phyloP scores from a whole-genome alignment of 2,888 invertebrate species.

The Ceriagrion tenellum region DNA sequence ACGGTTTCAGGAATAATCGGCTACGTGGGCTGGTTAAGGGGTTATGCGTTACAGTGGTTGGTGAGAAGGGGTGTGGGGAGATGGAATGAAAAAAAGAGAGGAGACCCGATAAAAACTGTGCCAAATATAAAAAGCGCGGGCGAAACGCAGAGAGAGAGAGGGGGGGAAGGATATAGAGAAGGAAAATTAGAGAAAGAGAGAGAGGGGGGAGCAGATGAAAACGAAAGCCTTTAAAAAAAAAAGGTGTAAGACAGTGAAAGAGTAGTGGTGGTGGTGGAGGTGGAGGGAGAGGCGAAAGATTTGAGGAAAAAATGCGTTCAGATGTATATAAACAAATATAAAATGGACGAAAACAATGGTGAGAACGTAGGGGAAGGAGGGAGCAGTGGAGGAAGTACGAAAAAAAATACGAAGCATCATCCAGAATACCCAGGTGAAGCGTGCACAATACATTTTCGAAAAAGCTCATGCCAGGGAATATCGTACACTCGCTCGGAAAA shows the following conservation, averaged over 20 bases:
- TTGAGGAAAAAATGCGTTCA: no score
- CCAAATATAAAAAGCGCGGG: not conserved
- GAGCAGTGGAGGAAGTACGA: not conserved
- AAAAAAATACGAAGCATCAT: not conserved
- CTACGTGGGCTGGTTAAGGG: not conserved
- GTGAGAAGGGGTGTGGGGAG: not conserved
- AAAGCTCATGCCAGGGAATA: not conserved
- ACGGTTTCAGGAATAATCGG: not conserved
- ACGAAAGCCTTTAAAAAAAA: not conserved
- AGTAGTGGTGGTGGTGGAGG: not conserved
- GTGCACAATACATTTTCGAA: constrained; percentile 1
- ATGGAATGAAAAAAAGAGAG: not conserved
- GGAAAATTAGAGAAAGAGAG: no score
- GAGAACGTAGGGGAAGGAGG: not conserved
- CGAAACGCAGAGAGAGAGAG: not conserved
- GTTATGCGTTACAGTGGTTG: not conserved
- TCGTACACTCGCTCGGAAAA: not conserved
- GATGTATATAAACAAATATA: no score
- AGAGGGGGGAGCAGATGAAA: not conserved
- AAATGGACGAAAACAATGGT: no score
- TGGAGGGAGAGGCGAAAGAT: not conserved
- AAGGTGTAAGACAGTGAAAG: not conserved
- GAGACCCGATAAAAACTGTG: not conserved
- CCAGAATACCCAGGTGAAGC: constrained; percentile 1
- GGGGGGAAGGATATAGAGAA: not conserved